Conservation (phyloP, 92 coral and sea anemone genomes). For the Paramuricea clavata region DNA sequence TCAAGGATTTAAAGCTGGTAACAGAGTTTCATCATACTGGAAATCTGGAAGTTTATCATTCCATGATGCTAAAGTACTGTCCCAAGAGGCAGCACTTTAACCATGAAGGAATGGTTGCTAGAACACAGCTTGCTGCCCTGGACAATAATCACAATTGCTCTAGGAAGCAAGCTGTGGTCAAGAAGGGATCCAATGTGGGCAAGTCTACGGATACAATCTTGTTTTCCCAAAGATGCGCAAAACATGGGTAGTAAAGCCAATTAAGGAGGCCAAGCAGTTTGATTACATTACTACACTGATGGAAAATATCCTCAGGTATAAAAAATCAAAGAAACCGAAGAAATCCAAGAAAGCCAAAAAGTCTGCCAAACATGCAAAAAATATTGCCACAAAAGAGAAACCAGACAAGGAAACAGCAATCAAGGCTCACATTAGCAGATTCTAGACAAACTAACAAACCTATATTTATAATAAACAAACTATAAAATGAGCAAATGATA, state of each 20-base stretch:
- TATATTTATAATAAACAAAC: no score
- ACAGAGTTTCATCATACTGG: slow-evolving; percentile 71
- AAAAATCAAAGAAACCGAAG: slow-evolving; percentile 1
- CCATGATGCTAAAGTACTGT: slow-evolving; percentile 55
- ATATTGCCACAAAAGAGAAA: no score
- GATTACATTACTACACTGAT: slow-evolving; percentile 32
- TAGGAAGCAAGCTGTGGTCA: not conserved
- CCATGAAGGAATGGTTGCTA: slow-evolving; percentile 61
- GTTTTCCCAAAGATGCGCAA: slow-evolving; percentile 61
- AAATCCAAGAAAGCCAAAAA: no score
- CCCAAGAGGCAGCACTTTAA: slow-evolving; percentile 65
- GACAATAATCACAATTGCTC: slow-evolving; percentile 54
- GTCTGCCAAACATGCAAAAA: no score
- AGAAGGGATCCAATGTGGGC: not conserved
- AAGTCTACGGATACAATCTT: slow-evolving; percentile 40
- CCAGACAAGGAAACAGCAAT: no score
- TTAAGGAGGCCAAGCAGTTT: slow-evolving; percentile 41
- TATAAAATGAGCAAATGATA: no score
- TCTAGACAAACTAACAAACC: no score
- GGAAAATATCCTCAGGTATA: slow-evolving; percentile 32
- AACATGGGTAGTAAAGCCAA: slow-evolving; percentile 59
- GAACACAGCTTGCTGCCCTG: slow-evolving; percentile 67
- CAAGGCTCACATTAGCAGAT: no score
- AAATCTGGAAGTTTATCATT: slow-evolving; percentile 55
- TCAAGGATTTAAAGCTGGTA: slow-evolving; percentile 54